Conservation (phyloP, 2,113 vertebrate species). For the Heterocephalus glaber region DNA sequence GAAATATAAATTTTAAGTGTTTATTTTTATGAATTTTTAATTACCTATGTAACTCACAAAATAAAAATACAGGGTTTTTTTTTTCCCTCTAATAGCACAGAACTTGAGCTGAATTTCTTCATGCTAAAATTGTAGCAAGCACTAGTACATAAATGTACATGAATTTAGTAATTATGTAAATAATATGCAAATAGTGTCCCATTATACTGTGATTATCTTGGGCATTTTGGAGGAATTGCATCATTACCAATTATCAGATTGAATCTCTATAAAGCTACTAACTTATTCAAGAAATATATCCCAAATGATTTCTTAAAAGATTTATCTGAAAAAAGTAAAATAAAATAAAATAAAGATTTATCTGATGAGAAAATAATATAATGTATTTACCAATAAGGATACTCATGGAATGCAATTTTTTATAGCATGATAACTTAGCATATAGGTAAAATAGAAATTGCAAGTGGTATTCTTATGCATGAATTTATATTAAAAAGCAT, state of each 20-base stretch:
- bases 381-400: neutral
- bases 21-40: neutral
- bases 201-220: neutral
- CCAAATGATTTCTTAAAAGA: neutral
- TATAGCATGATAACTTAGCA: neutral
- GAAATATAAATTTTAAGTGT: neutral
- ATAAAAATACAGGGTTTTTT: neutral
- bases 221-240: neutral
- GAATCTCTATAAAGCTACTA: neutral
- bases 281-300: neutral
- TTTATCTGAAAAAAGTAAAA: too few relatives aligned
- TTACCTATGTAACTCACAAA: neutral
- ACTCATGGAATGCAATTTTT: neutral
- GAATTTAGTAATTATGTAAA: neutral
- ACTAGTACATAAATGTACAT: neutral
- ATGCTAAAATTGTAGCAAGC: neutral
- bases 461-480: neutral
- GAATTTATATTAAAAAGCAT: neutral
- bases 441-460: neutral
- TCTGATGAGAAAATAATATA: neutral
- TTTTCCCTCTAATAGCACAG: neutral
- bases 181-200: neutral
- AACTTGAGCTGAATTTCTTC: slow-evolving; percentile 1
- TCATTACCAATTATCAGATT: neutral
- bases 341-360: too few relatives aligned